These are phyloP conservation scores for Pterocles burchelli DNA, from an alignment of 2,113 vertebrate species.

Conservation along the genomic window DNA sequence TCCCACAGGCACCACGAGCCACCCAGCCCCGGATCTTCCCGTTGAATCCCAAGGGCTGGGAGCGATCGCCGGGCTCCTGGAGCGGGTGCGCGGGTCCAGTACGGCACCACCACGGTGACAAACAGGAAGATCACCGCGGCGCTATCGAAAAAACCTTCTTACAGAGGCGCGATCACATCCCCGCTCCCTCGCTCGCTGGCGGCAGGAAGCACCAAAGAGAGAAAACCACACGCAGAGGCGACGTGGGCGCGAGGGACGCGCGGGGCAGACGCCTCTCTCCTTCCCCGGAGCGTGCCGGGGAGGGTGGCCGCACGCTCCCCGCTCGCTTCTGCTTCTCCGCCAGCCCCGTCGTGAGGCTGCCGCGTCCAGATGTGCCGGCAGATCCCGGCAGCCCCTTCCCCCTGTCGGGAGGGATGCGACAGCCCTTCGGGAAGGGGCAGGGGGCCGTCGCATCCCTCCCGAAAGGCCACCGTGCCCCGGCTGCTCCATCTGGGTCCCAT, in stretches of 20 bases:
- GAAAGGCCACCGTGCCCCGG: neutral
- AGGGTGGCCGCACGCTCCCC: neutral
- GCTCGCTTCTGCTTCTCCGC: neutral
- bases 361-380: neutral
- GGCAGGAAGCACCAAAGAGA: conserved; percentile 39
- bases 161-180: neutral
- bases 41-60: fast-evolving
- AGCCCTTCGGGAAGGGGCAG: neutral
- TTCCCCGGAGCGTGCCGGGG: neutral
- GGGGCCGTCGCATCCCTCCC: neutral
- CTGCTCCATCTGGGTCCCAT: conserved; percentile 69
- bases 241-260: neutral
- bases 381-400: neutral
- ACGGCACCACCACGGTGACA: neutral
- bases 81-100: fast-evolving
- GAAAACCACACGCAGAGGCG: conserved; percentile 23
- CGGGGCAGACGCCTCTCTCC: neutral
- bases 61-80: fast-evolving
- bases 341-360: neutral
- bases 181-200: neutral
- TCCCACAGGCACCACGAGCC: fast-evolving
- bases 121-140: conserved; percentile 56
- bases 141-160: neutral
- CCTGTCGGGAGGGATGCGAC: neutral
- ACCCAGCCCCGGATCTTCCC: neutral